phyloP scores from a whole-genome alignment of 1,140 invertebrate species.

The Drosophila kikkawai region DNA sequence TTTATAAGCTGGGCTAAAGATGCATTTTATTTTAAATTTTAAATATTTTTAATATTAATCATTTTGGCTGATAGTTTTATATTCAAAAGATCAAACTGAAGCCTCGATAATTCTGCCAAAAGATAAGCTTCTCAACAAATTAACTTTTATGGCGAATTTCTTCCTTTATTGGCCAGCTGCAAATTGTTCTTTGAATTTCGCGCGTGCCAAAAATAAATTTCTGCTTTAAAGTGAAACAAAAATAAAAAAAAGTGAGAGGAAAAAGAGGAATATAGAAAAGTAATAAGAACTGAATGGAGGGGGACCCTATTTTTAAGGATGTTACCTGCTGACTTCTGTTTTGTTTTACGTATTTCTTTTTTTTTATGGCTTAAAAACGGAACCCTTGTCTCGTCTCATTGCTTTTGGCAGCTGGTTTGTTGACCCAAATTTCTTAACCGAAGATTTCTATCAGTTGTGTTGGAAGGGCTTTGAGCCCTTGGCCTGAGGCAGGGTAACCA shows the following conservation, averaged over 20 bases:
- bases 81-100: background rate
- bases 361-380: slow-evolving; percentile 18
- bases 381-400: slow-evolving; percentile 45
- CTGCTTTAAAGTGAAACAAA: slow-evolving; percentile 31
- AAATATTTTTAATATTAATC: background rate
- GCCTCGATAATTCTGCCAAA: slow-evolving; percentile 9
- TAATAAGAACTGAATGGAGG: slow-evolving; percentile 6
- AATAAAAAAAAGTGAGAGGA: background rate
- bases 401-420: slow-evolving; percentile 55
- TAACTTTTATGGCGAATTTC: slow-evolving; percentile 3
- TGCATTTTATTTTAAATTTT: background rate
- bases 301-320: slow-evolving; percentile 16
- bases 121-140: slow-evolving; percentile 21
- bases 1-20: background rate
- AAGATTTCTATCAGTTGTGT: slow-evolving; percentile 55
- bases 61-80: background rate
- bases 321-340: slow-evolving; percentile 52
- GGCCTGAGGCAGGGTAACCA: slow-evolving; percentile 24
- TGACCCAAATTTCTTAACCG: slow-evolving; percentile 56
- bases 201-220: slow-evolving; percentile 55
- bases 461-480: slow-evolving; percentile 6
- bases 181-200: slow-evolving; percentile 33
- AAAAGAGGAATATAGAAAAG: slow-evolving; percentile 2
- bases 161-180: slow-evolving; percentile 27
- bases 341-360: slow-evolving; percentile 17